Percentiles rank a stretch among this genome's conserved stretches.
phyloP scores from a whole-genome alignment of 1,140 invertebrate species.

The Phortica variegata region DNA sequence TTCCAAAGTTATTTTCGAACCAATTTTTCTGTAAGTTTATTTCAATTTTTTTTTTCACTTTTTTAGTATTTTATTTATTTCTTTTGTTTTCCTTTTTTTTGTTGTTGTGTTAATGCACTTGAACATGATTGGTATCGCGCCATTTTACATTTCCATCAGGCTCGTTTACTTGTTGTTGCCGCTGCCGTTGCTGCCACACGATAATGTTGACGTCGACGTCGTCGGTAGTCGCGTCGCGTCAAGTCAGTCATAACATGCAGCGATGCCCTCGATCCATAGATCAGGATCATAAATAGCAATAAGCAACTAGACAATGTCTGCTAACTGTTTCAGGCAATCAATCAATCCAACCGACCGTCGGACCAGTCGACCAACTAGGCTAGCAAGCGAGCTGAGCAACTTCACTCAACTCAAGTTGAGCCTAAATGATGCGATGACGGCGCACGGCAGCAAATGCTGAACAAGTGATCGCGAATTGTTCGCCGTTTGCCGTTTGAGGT shows the following conservation, averaged over 20 bases:
- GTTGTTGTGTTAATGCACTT: too few relatives aligned
- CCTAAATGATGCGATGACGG: conserved; percentile 15
- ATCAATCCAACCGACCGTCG: conserved; percentile 50
- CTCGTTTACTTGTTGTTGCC: too few relatives aligned
- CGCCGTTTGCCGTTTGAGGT: too few relatives aligned
- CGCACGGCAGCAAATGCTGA: background rate
- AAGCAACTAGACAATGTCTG: conserved; percentile 54
- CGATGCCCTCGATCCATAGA: conserved; percentile 57
- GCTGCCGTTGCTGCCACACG: too few relatives aligned
- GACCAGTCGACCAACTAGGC: conserved; percentile 16
- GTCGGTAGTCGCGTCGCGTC: background rate
- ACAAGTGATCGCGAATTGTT: conserved; percentile 17
- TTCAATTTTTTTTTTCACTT: too few relatives aligned
- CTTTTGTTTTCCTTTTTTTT: too few relatives aligned
- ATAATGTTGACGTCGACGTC: conserved; percentile 27
- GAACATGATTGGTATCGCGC: too few relatives aligned
- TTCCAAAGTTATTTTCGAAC: too few relatives aligned
- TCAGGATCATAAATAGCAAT: conserved; percentile 58
- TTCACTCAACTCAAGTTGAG: conserved; percentile 1
- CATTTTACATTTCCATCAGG: too few relatives aligned
- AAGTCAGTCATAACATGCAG: conserved; percentile 26
- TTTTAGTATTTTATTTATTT: too few relatives aligned
- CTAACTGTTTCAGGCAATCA: conserved; percentile 57
- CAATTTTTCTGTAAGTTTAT: too few relatives aligned
- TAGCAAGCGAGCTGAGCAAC: too few relatives aligned